Evolutionary conservation across 2,113 vertebrate genomes (phyloP).

Genomic region (Chionis minor): DNA sequence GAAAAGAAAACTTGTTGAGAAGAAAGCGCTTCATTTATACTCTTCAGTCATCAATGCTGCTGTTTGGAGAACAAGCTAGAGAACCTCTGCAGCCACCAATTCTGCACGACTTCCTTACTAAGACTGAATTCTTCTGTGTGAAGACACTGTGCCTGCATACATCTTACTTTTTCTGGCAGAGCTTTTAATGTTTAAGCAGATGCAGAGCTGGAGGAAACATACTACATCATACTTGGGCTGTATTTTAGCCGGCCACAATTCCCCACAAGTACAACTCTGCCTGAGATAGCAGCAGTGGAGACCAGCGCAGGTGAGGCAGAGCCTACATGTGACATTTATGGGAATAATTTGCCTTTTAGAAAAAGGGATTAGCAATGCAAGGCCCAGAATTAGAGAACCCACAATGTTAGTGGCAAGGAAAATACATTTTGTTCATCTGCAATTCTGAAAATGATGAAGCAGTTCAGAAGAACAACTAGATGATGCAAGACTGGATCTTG

Average conservation of each 20-base stretch:
- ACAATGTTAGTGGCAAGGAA: not conserved
- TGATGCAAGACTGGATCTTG: not conserved
- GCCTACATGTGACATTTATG: not conserved
- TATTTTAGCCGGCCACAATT: not conserved
- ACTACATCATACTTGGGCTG: not conserved
- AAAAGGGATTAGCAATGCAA: conserved; percentile 8
- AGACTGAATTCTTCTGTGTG: not conserved
- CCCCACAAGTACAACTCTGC: not conserved
- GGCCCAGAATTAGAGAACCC: not conserved
- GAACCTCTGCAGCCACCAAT: not conserved
- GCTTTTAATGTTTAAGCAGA: not conserved
- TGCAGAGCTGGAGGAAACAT: not conserved
- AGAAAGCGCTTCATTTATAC: not conserved
- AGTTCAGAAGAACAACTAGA: not conserved
- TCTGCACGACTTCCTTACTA: not conserved
- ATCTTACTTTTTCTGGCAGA: not conserved
- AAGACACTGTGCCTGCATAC: not conserved
- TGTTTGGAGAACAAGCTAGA: not conserved
- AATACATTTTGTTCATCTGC: not conserved
- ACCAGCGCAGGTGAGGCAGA: not conserved
- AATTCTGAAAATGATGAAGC: not conserved
- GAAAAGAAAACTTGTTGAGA: not conserved
- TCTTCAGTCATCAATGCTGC: not conserved
- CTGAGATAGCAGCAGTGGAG: not conserved
- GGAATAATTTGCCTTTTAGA: not conserved